Evolutionary conservation across 2,888 invertebrate genomes (phyloP), one percentile per base, ranked within the genome.

Genomic region (Elysia crispata): DNA sequence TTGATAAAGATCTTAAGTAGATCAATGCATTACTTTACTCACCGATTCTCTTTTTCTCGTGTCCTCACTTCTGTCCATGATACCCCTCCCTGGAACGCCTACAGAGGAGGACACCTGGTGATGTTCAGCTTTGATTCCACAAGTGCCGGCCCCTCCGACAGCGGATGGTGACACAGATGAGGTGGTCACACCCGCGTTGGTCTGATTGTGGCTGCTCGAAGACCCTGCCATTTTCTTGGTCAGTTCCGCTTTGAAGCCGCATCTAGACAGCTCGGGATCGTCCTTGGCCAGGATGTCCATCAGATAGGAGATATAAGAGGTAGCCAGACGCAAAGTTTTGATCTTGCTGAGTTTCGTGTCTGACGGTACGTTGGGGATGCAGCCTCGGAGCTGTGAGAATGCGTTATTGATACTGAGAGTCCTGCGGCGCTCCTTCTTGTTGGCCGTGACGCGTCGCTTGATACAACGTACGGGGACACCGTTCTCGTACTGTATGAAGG

Each of bases 341-440:
- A 98, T 98, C 95, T 97, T 94, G 20, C 97, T 97, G 41, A 98
- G 93, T 92, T 98, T 98, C 0, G 98, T 98, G 90, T 98, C 98
- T 0, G 96, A 95, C 0, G 98, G 98, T 0, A 98, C 98, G 90
- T 98, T 98, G 0, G 98, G 98, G 87, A 98, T 98, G 92, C 97
- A 97, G 84, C 97, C 97, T 20, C 98, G 93, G 0, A 98, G 93
- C 88, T 97, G 96, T 0, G 97, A 95, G 91, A 98, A 98, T 0
- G 98, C 98, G 75, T 96, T 97, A 92, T 98, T 98, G 84, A 98
- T 98, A 86, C 96, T 97, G 91, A 97, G 96, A 0, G 98, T 98
- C 76, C 98, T 93, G 84, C 97, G 93, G 15, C 98, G 92, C 91
- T 98, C 98, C 91, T 98, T 98, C 93, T 97, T 97, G 92, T 98